Percentiles rank a stretch among this genome's conserved stretches.
Evolutionary conservation across 2,113 vertebrate genomes (phyloP).

Genomic region (Piliocolobus tephrosceles): DNA sequence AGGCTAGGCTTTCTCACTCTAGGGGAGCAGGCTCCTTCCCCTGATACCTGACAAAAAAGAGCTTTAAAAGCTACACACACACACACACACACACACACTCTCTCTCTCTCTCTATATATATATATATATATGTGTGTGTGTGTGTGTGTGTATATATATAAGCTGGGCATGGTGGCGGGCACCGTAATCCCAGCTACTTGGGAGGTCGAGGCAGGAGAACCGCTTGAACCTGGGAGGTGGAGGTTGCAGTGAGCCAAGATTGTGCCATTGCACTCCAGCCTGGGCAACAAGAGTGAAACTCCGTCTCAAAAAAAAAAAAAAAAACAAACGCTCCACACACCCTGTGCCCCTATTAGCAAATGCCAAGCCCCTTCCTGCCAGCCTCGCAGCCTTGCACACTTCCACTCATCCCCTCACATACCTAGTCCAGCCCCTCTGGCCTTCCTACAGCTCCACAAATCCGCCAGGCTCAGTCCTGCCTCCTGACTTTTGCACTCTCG

Average conservation of each 20-base stretch:
- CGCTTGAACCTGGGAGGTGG: no score
- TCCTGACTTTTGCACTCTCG: not conserved
- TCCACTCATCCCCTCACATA: not conserved
- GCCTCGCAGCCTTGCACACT: not conserved
- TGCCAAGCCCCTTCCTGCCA: not conserved
- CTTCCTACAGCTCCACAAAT: not conserved
- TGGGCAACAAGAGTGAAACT: no score
- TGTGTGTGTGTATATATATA: rapidly evolving
- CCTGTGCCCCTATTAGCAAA: not conserved
- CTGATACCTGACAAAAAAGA: not conserved
- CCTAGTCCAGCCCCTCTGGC: not conserved
- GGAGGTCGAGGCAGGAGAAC: no score
- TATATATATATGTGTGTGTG: rapidly evolving
- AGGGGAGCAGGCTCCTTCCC: not conserved
- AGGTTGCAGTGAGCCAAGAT: no score
- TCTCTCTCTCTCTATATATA: no score
- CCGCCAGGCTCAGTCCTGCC: not conserved
- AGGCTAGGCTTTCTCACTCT: not conserved
- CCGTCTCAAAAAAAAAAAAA: no score
- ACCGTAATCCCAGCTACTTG: no score
- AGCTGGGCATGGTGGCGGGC: no score
- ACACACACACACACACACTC: no score
- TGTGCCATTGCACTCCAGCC: no score
- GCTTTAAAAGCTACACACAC: not conserved
- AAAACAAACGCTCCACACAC: not conserved